Conservation (phyloP, 2,797 vertebrate species). For the Gymnopithys bicolor region DNA sequence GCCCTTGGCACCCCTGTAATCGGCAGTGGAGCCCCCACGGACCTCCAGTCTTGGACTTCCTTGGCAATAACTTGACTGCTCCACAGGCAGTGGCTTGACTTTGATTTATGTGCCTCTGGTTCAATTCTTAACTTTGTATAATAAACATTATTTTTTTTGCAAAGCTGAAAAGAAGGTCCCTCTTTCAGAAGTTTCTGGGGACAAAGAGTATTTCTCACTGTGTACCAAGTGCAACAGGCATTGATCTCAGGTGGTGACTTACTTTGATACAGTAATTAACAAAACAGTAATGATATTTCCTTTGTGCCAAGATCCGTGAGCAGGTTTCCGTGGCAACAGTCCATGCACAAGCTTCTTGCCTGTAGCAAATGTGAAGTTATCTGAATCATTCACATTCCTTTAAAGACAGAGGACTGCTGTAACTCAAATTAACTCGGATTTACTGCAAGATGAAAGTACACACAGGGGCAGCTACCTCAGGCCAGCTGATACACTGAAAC, state of each 20-base stretch:
- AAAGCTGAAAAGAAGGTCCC: background rate
- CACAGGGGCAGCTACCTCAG: background rate
- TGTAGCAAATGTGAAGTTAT: slow-evolving; percentile 52
- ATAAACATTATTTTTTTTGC: background rate
- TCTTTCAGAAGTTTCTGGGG: background rate
- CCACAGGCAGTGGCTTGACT: background rate
- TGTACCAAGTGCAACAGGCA: background rate
- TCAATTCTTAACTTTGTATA: background rate
- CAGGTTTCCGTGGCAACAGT: slow-evolving; percentile 50
- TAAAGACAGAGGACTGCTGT: background rate
- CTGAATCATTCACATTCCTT: slow-evolving; percentile 51
- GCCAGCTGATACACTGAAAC: background rate
- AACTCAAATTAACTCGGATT: slow-evolving; percentile 49
- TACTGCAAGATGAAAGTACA: background rate
- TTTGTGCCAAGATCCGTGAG: slow-evolving; percentile 22
- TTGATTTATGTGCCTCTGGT: slow-evolving; percentile 17
- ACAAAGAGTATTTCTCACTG: background rate
- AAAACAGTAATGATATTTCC: slow-evolving; percentile 13
- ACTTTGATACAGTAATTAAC: slow-evolving; percentile 60
- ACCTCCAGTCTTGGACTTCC: background rate
- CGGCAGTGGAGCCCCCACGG: background rate
- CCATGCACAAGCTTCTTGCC: slow-evolving; percentile 27
- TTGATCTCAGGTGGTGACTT: background rate
- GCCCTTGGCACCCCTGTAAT: background rate
- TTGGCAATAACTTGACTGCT: slow-evolving; percentile 1